Evolutionary conservation across 2,797 vertebrate species (phyloP).

Genomic region (Knipowitschia caucasica): DNA sequence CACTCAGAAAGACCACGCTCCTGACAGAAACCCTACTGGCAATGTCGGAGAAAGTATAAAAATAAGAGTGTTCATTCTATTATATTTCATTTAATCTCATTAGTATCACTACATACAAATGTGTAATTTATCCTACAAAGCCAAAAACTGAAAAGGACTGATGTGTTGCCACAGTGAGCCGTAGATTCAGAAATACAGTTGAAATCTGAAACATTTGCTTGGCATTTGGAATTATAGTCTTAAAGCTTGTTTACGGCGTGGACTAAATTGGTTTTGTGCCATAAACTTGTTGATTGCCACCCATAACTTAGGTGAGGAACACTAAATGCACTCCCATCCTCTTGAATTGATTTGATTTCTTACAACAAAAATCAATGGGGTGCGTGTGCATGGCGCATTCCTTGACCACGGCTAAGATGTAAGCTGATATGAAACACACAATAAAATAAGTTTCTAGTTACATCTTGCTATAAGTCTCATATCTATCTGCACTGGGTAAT

Average conservation of each 20-base stretch:
- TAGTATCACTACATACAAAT: too few relatives aligned
- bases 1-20: too few relatives aligned
- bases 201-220: too few relatives aligned
- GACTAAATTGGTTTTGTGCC: not conserved
- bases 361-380: slow-evolving; percentile 2
- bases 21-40: too few relatives aligned
- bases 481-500: not conserved
- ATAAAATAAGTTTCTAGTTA: slow-evolving; percentile 4
- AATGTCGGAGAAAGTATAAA: too few relatives aligned
- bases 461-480: not conserved
- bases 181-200: too few relatives aligned
- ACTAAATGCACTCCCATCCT: slow-evolving; percentile 4
- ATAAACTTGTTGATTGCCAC: not conserved
- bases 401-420: slow-evolving; percentile 3
- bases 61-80: too few relatives aligned
- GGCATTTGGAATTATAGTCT: too few relatives aligned
- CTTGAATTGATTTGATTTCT: slow-evolving; percentile 3
- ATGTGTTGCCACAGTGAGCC: too few relatives aligned
- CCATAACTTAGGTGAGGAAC: not conserved
- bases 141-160: too few relatives aligned
- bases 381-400: not conserved
- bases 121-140: too few relatives aligned
- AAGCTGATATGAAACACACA: slow-evolving; percentile 1
- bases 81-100: too few relatives aligned
- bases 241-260: not conserved